Evolutionary conservation across 2,113 vertebrate genomes (phyloP), one percentile per base, ranked within the genome.

Genomic region (Madoqua kirkii): DNA sequence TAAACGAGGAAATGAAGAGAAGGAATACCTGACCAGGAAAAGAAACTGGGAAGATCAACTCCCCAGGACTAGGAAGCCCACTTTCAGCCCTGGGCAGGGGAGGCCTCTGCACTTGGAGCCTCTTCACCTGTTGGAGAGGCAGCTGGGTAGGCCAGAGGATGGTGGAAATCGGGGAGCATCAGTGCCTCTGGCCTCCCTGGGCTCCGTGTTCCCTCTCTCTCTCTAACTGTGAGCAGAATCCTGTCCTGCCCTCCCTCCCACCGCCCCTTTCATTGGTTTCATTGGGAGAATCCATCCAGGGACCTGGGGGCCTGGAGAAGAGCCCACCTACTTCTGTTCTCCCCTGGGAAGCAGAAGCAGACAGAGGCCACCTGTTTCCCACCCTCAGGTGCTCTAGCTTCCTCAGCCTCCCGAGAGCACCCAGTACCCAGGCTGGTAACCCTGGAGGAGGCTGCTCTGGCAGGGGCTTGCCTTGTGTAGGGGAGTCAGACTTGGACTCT

Each of bases 61-160:
- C 57, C 71, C 33, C n/a, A 23, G 7, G n/a, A 64, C 50, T 64
- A 93, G 84, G 48, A 82, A n/a, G 60, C 4, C 33, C 16, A 52
- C 36, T 31, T 14, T 60, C 43, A 43, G 88, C 4, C 31, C 52
- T 23, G 29, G 23, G 36, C 31, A 83, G 81, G 45, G 57, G 45
- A 57, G 79, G 36, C 29, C 36, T n/a, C 78, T 15, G 4, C n/a
- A 33, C n/a, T 4, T 3, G 1, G 27, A 16, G 48, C 4, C 12
- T 81, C 19, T 33, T 79, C 40, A 19, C 74, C 62, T 23, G 1
- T 52, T 52, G 31, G 48, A 88, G 57, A 43, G 33, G 23, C 36
- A 33, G 57, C 27, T 13, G 1, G 48, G 10, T 98, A 98, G 98
- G 98, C 43, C 45, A 59, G 87, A 43, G 43, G 55, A 40, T 3